Base-by-base conservation (phyloP, 2,888 invertebrate species). In the Limnephilus lunatus region DNA sequence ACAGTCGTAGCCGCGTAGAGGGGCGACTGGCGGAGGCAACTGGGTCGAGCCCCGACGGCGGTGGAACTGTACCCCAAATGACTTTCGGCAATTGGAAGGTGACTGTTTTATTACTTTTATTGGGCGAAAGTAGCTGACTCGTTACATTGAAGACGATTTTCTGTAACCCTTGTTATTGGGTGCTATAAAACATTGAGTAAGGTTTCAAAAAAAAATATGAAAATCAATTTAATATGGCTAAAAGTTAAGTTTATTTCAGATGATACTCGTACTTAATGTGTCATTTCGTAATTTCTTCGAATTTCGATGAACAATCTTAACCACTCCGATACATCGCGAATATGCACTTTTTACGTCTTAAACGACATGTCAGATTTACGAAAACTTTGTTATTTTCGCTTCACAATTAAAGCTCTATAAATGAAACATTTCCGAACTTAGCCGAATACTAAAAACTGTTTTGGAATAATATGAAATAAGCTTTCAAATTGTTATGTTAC, bases 21-120 rank as follows among this genome's bases (percentile, higher is more conserved):
- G 48, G 30, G 81, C 31, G 53, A 30, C 30, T 30, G 19, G 30
- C 12, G 12, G 32, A 39, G 39, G 39, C 88, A 88, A 88, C 31
- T 88, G 68, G 91, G 83, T 89, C 88, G 88, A 86, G 87, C 91
- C 85, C 12, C 90, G 68, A 80, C 90, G 85, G 87, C 81, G 91
- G 53, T 53, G 91, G 86, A 68, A 25, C 35, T 35, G 85, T 85
- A 44, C 32, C 85, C 39, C 44, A 68, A 68, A 68, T 83, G 83
- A 83, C 83, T 39, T 80, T 88, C 85, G 44, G 39, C 85, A 85
- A 85, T 85, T 85, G 39, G 85, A 88, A 68, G 53, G 53, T 25
- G 53, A 68, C 53, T 68, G 25, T 68, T 68, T 68, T 85, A 68
- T 68, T 68, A 68, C 25, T 68, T 68, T 85, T 35, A 35, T n/a